These are phyloP conservation scores for Magallana ariakensis DNA, from an alignment of 1,140 invertebrate genomes.

Conservation along the genomic window DNA sequence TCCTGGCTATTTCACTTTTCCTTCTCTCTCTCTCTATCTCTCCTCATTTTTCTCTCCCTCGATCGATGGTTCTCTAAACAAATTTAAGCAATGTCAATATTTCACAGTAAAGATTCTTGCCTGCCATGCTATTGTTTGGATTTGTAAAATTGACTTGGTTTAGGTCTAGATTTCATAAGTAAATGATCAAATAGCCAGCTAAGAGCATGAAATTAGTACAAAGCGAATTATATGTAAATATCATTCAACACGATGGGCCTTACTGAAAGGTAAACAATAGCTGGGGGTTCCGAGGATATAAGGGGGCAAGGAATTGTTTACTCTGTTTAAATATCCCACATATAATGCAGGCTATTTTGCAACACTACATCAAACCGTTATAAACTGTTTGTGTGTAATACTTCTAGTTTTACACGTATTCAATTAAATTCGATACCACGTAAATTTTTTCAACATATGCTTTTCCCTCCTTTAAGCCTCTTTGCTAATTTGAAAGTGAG, in stretches of 20 bases:
- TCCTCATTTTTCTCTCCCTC: neutral
- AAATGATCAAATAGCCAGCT: constrained; percentile 5
- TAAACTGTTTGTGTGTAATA: no score
- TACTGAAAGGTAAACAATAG: constrained; percentile 17
- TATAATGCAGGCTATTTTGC: no score
- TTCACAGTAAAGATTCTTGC: constrained; percentile 16
- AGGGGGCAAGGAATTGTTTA: neutral
- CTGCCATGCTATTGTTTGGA: constrained; percentile 27
- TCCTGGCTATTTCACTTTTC: constrained; percentile 23
- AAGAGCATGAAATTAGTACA: constrained; percentile 11
- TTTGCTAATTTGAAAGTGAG: neutral
- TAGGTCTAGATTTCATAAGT: neutral
- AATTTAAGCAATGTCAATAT: constrained; percentile 34
- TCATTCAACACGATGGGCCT: constrained; percentile 26
- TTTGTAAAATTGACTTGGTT: constrained; percentile 4
- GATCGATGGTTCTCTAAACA: constrained; percentile 34
- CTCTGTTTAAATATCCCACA: no score
- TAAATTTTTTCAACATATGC: neutral
- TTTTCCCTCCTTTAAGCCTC: neutral
- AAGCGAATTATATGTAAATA: constrained; percentile 27
- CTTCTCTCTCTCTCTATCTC: neutral
- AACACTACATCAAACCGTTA: no score
- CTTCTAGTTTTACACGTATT: no score
- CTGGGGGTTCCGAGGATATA: neutral
- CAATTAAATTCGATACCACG: no score